A percentile compares a stretch with the other conserved stretches of the same genome.
Conservation (phyloP, 2,888 invertebrate species). For the Dysmachus trigonus region DNA sequence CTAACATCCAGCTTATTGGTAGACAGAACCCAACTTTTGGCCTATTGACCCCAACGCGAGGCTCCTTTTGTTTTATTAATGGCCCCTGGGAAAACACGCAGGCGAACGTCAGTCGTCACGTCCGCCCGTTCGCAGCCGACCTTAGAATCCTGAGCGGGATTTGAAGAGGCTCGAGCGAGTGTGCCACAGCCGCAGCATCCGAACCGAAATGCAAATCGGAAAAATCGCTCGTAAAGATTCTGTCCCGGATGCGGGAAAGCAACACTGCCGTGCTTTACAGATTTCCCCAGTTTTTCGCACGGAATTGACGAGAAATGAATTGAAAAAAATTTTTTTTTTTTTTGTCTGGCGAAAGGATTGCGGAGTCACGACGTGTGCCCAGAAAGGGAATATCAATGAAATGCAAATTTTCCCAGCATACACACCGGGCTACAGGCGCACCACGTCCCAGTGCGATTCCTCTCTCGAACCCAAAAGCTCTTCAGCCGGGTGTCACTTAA, state of each 20-base stretch:
- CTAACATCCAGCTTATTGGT: not conserved
- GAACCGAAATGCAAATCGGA: conserved; percentile 11
- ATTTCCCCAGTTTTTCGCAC: not conserved
- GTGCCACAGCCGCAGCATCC: not conserved
- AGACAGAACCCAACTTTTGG: not conserved
- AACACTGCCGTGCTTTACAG: not conserved
- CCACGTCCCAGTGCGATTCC: not conserved
- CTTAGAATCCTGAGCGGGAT: not conserved
- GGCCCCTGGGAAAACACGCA: not conserved
- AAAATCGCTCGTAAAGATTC: conserved; percentile 2
- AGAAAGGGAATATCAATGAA: conserved; percentile 29
- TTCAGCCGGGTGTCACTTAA: not conserved
- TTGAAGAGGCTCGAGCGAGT: not conserved
- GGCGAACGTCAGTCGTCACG: not conserved
- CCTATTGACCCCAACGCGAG: not conserved
- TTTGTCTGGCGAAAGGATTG: not conserved
- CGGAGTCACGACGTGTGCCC: conserved; percentile 28
- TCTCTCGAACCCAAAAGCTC: not conserved
- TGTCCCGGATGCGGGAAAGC: not conserved
- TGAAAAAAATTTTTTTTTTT: not conserved
- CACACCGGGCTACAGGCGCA: not conserved
- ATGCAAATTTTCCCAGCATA: conserved; percentile 22
- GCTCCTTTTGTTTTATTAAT: conserved; percentile 7
- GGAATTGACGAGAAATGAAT: conserved; percentile 29
- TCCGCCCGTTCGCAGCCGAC: not conserved